Percentiles rank a stretch among this genome's conserved stretches.
Conservation (phyloP, 2,888 invertebrate genomes). For the Ctena decussata region DNA sequence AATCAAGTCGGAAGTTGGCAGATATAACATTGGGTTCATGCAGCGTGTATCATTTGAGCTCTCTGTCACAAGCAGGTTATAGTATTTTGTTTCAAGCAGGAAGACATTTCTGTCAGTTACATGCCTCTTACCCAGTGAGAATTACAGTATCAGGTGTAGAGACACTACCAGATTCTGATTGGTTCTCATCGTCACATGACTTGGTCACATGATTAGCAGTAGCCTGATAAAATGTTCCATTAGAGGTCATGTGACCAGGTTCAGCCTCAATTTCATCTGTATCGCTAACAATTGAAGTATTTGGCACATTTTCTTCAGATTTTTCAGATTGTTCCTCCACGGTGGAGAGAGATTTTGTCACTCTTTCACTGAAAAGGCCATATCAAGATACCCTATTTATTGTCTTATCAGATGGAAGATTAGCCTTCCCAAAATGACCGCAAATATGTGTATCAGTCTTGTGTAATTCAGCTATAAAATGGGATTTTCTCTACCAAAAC, state of each 20-base stretch:
- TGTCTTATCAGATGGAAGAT: too few relatives aligned
- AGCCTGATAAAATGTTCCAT: slow-evolving; percentile 1
- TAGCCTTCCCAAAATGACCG: too few relatives aligned
- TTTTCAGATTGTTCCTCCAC: slow-evolving; percentile 27
- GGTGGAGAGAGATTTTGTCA: slow-evolving; percentile 5
- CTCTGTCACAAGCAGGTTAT: neutral
- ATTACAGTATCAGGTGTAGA: slow-evolving; percentile 78
- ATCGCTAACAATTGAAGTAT: neutral
- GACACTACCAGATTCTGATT: slow-evolving; percentile 70
- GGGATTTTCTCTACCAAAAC: too few relatives aligned
- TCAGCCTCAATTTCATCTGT: slow-evolving; percentile 30
- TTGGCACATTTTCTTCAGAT: neutral
- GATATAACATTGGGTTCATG: too few relatives aligned
- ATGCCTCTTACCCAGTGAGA: slow-evolving; percentile 72
- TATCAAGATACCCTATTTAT: too few relatives aligned
- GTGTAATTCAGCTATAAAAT: too few relatives aligned
- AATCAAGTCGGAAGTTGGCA: too few relatives aligned
- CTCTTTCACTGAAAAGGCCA: neutral
- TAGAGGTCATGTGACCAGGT: neutral
- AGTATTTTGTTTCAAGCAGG: slow-evolving; percentile 1
- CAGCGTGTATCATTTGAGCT: too few relatives aligned
- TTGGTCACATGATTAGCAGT: slow-evolving; percentile 24
- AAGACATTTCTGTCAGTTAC: slow-evolving; percentile 15
- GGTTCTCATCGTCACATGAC: slow-evolving; percentile 65
- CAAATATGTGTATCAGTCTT: too few relatives aligned